Evolutionary conservation across 2,888 invertebrate genomes (phyloP).

Genomic region (Oithona nana): DNA sequence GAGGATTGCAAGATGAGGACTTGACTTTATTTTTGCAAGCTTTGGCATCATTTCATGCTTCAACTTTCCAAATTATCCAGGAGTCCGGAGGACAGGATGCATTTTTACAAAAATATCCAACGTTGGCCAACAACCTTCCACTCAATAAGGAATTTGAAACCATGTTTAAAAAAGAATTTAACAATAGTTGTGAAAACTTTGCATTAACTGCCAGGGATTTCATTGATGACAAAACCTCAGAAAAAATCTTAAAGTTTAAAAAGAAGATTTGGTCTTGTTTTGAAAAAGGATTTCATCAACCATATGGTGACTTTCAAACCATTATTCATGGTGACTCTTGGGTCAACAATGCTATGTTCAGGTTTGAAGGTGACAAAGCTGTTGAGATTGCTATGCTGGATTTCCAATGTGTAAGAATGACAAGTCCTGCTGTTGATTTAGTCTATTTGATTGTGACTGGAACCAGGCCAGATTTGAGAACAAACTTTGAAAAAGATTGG

Average conservation of each 20-base stretch:
- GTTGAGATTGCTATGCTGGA: background rate
- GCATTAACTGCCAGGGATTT: background rate
- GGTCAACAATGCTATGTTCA: background rate
- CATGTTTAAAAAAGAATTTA: background rate
- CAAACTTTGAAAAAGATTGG: background rate
- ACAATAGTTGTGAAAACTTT: background rate
- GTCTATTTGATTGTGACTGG: background rate
- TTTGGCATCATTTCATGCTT: background rate
- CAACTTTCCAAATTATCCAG: background rate
- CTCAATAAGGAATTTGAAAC: background rate
- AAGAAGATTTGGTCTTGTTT: background rate
- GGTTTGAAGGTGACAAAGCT: background rate
- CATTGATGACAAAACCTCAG: background rate
- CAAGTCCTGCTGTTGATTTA: background rate
- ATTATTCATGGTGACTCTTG: background rate
- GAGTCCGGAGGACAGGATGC: background rate
- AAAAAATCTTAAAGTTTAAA: background rate
- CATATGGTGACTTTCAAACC: background rate
- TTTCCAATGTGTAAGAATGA: background rate
- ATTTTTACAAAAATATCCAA: background rate
- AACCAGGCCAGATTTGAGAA: background rate
- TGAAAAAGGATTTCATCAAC: background rate
- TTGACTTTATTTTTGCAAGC: background rate
- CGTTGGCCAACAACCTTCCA: background rate
- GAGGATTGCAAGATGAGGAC: background rate